phyloP scores from a whole-genome alignment of 2,113 vertebrate genomes.

The Vulpes vulpes region DNA sequence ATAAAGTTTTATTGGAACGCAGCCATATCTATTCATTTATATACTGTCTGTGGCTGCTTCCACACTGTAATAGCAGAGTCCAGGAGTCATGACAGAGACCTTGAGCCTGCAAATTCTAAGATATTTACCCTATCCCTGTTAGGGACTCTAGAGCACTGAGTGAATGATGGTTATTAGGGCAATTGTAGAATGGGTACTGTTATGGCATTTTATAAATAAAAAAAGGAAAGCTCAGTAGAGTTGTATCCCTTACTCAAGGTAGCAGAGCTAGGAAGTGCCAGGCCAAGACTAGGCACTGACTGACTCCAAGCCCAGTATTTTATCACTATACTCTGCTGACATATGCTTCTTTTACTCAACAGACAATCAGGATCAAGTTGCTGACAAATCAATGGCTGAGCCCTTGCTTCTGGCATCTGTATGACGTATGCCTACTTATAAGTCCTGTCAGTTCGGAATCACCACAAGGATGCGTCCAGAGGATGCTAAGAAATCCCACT shows the following conservation, averaged over 20 bases:
- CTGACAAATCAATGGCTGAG: not conserved
- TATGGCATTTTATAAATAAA: not conserved
- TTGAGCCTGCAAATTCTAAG: not conserved
- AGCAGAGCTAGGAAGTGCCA: not conserved
- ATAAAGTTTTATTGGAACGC: not conserved
- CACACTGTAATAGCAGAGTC: not conserved
- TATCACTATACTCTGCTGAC: not conserved
- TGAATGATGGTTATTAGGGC: not conserved
- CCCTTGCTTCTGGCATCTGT: not conserved
- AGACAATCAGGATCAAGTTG: not conserved
- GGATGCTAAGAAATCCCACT: not conserved
- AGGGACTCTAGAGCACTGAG: not conserved
- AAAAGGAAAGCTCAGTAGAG: not conserved
- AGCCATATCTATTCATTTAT: not conserved
- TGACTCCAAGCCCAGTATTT: not conserved
- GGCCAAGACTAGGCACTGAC: fast-evolving
- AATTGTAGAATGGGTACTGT: not conserved
- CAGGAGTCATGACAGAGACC: not conserved
- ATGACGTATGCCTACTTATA: not conserved
- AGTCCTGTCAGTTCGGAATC: not conserved
- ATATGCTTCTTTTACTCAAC: not conserved
- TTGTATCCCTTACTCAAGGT: not conserved
- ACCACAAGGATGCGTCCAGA: not conserved
- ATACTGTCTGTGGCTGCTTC: not conserved
- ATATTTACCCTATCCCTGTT: not conserved